Evolutionary conservation across 2,888 invertebrate genomes (phyloP), one percentile per base, ranked within the genome.

Genomic region (Tetragonisca angustula): DNA sequence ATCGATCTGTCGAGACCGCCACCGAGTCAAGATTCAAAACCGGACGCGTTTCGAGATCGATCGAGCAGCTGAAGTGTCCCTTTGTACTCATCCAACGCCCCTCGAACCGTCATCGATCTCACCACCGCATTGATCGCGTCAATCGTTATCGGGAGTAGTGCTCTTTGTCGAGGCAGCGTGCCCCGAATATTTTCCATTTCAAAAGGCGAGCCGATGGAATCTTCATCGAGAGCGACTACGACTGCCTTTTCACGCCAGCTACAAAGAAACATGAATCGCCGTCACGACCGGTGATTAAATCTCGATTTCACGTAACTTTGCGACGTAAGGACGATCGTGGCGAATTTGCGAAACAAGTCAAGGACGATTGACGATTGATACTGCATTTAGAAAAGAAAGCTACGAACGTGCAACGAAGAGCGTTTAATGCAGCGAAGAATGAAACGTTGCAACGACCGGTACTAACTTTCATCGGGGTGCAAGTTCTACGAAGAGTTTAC

Each of bases 21-120:
- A 84, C 61, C 27, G 17, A 56, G 69, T 15, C 21, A 62, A 43
- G n/a, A 61, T 84, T 72, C 43, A 43, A 52, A 84, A 75, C 74
- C n/a, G 67, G 67, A 78, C 77, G 54, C 73, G 81, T 81, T 43
- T 43, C 73, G 76, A 76, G 76, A 64, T 67, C 70, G 74, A 79
- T 86, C 69, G 74, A 85, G 36, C 70, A 76, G 74, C 52, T 21
- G 70, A 62, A 61, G n/a, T n/a, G 13, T 71, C 49, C 54, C 49
- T 86, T 85, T 85, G 82, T 77, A 77, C 79, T 72, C 81, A 62
- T 81, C 78, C 78, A 77, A 82, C 81, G 79, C 71, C 76, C 76
- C 61, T 21, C 64, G 32, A 61, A 49, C 52, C 68, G 50, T 76
- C 76, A 74, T 86, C 85, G 82, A 85, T 86, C 81, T 78, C 64